Percentiles rank a stretch among this genome's conserved stretches.
These are phyloP conservation scores for Hylaea fasciaria DNA, from an alignment of 2,888 invertebrate species.

Conservation along the genomic window DNA sequence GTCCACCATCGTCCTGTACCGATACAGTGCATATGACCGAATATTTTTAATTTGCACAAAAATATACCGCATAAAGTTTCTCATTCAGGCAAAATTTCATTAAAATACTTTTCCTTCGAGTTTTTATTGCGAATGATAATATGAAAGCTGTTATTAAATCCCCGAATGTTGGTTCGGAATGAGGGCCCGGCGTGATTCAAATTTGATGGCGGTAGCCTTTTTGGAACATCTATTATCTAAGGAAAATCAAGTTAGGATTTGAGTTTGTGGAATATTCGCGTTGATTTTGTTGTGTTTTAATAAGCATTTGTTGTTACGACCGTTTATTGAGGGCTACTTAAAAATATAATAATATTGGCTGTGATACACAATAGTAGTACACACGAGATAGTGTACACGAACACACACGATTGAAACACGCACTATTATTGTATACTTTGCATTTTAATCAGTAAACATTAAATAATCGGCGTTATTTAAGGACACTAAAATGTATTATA, in stretches of 20 bases:
- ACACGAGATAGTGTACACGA: no score
- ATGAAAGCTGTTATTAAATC: conserved; percentile 35
- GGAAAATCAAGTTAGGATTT: conserved; percentile 20
- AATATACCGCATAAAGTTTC: conserved; percentile 34
- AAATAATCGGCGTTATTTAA: no score
- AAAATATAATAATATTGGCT: no score
- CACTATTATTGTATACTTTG: no score
- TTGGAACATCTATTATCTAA: conserved; percentile 28
- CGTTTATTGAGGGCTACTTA: no score
- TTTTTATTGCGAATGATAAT: conserved; percentile 38
- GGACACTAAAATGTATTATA: no score
- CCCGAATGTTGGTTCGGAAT: conserved; percentile 33
- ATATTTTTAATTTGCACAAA: conserved; percentile 38
- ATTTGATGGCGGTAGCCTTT: conserved; percentile 28
- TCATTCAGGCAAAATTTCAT: conserved; percentile 36
- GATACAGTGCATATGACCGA: conserved; percentile 32
- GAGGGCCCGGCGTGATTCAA: conserved; percentile 25
- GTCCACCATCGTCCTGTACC: neutral
- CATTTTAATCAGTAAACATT: no score
- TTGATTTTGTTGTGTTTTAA: no score
- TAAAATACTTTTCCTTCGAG: conserved; percentile 30
- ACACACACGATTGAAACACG: no score
- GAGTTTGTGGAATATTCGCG: conserved; percentile 2
- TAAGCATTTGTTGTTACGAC: no score
- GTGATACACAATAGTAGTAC: no score